Percentiles rank a stretch among this genome's conserved stretches.
Conservation (phyloP, 2,113 vertebrate species). For the Asarcornis scutulata region DNA sequence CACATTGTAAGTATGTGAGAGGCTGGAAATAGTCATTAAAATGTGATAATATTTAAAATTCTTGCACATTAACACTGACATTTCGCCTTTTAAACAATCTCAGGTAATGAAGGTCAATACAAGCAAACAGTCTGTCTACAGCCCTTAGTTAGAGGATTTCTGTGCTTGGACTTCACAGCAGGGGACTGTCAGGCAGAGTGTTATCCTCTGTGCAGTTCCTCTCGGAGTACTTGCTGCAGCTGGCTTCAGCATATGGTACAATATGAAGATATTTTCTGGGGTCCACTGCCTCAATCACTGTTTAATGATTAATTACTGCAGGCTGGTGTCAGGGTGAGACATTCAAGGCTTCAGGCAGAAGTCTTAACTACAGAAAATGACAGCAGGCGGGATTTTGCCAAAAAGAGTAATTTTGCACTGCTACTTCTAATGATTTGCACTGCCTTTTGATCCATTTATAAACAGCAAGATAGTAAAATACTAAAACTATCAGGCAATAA, state of each 20-base stretch:
- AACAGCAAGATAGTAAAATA: slow-evolving; percentile 57
- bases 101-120: slow-evolving; percentile 81
- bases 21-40: slow-evolving; percentile 71
- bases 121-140: slow-evolving; percentile 69
- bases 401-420: slow-evolving; percentile 61
- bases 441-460: slow-evolving; percentile 67
- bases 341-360: slow-evolving; percentile 75
- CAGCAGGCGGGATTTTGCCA: slow-evolving; percentile 73
- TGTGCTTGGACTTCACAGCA: slow-evolving; percentile 73
- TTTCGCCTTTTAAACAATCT: slow-evolving; percentile 78
- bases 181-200: slow-evolving; percentile 68
- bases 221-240: slow-evolving; percentile 76
- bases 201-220: slow-evolving; percentile 63
- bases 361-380: slow-evolving; percentile 77
- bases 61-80: slow-evolving; percentile 76
- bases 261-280: slow-evolving; percentile 76
- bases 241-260: slow-evolving; percentile 81
- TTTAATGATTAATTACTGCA: slow-evolving; percentile 85
- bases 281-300: slow-evolving; percentile 75
- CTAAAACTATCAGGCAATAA: slow-evolving; percentile 39
- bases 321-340: slow-evolving; percentile 78
- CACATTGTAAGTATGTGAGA: slow-evolving; percentile 46
- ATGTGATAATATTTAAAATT: slow-evolving; percentile 76
- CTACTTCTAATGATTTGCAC: slow-evolving; percentile 62
- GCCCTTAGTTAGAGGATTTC: slow-evolving; percentile 67